Evolutionary conservation across 1,140 invertebrate genomes (phyloP).

Genomic region (Notospermus geniculatus): DNA sequence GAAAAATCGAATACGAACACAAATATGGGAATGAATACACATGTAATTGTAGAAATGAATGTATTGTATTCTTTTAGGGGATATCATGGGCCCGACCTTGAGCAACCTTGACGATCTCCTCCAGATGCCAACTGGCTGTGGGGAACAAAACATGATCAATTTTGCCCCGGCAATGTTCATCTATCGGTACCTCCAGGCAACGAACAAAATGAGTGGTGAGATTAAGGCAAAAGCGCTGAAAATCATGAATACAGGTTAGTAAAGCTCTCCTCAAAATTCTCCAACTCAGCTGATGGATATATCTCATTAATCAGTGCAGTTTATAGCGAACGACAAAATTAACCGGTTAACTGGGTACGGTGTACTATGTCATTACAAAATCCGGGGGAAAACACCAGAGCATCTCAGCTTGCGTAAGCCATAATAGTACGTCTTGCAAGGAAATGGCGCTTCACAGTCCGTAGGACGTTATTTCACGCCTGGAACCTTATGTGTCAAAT

Average conservation of each 20-base stretch:
- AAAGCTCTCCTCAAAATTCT: background rate
- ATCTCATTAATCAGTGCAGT: background rate
- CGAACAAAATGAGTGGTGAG: conserved; percentile 63
- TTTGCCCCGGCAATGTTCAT: conserved; percentile 88
- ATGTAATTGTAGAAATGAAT: background rate
- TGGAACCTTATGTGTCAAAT: no score
- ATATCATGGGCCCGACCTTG: conserved; percentile 49
- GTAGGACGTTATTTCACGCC: no score
- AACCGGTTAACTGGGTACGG: background rate
- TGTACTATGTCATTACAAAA: no score
- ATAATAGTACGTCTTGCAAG: no score
- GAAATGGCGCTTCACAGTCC: no score
- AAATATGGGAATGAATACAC: background rate
- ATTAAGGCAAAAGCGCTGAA: conserved; percentile 70
- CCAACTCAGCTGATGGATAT: background rate
- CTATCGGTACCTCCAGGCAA: conserved; percentile 72
- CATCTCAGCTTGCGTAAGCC: no score
- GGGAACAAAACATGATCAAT: conserved; percentile 92
- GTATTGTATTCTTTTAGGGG: conserved; percentile 30
- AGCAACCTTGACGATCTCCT: conserved; percentile 64
- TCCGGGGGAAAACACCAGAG: no score
- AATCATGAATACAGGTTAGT: conserved; percentile 70
- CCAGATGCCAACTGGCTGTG: conserved; percentile 83
- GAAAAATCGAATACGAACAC: no score
- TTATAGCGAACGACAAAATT: background rate